Evolutionary conservation across 2,888 invertebrate genomes (phyloP).

Genomic region (Amiota mariae): DNA sequence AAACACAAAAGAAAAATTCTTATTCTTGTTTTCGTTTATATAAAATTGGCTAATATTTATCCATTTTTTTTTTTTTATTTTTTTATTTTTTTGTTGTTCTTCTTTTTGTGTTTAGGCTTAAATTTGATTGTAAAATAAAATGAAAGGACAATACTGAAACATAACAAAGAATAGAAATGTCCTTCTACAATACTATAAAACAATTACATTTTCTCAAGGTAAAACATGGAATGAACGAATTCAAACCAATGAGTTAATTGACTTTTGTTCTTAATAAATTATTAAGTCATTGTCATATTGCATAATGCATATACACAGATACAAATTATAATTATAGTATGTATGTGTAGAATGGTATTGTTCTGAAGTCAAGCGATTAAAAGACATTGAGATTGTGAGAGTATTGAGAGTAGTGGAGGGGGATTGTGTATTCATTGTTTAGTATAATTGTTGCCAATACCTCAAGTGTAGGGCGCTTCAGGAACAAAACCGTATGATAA

Average conservation of each 20-base stretch:
- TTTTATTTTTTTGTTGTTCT: neutral
- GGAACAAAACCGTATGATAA: neutral
- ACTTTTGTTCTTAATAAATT: slow-evolving; percentile 29
- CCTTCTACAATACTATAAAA: no score
- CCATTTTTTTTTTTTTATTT: neutral
- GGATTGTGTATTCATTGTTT: slow-evolving; percentile 7
- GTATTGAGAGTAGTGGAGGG: neutral
- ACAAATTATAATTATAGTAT: no score
- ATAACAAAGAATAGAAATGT: neutral
- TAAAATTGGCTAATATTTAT: slow-evolving; percentile 6
- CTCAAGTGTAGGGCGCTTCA: slow-evolving; percentile 4
- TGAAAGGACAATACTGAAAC: neutral
- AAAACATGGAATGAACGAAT: no score
- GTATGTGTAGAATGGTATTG: no score
- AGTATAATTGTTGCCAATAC: slow-evolving; percentile 19
- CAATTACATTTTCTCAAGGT: no score
- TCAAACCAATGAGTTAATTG: slow-evolving; percentile 9
- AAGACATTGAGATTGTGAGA: neutral
- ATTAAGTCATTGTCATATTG: slow-evolving; percentile 8
- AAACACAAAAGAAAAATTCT: slow-evolving; percentile 4
- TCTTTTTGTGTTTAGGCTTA: no score
- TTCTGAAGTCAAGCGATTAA: neutral
- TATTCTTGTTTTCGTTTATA: neutral
- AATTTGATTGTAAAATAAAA: neutral
- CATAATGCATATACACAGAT: neutral